Percentiles rank a stretch among this genome's conserved stretches.
Conservation (phyloP, 2,113 vertebrate species). For the Mustela lutreola region DNA sequence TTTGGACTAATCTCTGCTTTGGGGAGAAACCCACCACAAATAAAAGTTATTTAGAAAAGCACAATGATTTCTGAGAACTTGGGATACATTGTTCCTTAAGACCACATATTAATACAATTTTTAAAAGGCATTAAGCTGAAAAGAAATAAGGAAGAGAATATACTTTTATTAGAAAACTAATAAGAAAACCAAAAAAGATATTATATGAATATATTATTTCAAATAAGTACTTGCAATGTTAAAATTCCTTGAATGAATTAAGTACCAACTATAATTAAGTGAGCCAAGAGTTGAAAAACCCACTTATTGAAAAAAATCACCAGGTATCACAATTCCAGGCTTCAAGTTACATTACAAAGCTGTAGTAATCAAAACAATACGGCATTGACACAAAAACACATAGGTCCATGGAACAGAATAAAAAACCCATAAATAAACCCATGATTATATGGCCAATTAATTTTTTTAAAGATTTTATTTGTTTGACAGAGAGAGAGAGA, state of each 20-base stretch:
- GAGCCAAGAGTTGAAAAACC: background rate
- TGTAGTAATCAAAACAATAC: background rate
- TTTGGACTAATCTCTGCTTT: constrained; percentile 47
- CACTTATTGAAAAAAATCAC: constrained; percentile 37
- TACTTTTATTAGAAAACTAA: constrained; percentile 28
- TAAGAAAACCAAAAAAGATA: background rate
- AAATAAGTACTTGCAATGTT: constrained; percentile 44
- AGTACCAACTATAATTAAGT: constrained; percentile 15
- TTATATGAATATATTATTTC: constrained; percentile 35
- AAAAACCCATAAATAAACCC: background rate
- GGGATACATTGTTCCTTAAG: background rate
- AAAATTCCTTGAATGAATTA: constrained; percentile 48
- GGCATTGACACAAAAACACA: background rate
- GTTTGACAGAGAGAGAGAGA: no score
- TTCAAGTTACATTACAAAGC: background rate
- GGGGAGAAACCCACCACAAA: constrained; percentile 17
- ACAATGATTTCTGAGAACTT: constrained; percentile 13
- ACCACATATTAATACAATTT: background rate
- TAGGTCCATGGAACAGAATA: background rate
- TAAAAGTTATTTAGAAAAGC: constrained; percentile 23
- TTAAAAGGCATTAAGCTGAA: background rate
- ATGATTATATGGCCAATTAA: background rate
- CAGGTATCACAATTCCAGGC: background rate
- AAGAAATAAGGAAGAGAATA: background rate
- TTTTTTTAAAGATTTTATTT: no score